Percentiles rank a stretch among this genome's conserved stretches.
These are phyloP conservation scores for Holothuria glaberrima DNA, from an alignment of 35 echinoderm and acorn worm species.

Conservation along the genomic window DNA sequence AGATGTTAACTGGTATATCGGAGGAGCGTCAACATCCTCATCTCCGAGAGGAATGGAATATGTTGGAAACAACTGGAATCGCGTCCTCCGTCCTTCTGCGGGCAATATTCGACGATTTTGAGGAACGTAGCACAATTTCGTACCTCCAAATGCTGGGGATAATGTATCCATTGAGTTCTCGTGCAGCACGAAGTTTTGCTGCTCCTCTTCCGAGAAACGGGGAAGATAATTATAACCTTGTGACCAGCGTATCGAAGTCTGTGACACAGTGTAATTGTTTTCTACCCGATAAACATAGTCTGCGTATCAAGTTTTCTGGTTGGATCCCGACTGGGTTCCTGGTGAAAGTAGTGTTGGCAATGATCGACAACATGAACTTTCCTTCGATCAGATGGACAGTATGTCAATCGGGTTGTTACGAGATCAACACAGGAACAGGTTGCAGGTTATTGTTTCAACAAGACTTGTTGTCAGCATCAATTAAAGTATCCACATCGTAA, in stretches of 20 bases:
- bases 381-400: neutral
- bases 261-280: too few relatives aligned
- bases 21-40: neutral
- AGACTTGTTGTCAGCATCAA: neutral
- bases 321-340: neutral
- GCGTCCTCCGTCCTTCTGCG: neutral
- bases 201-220: too few relatives aligned
- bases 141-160: neutral
- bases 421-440: neutral
- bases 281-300: too few relatives aligned
- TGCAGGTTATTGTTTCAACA: neutral
- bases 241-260: too few relatives aligned
- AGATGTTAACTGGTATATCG: neutral
- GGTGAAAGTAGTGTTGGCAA: neutral
- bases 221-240: too few relatives aligned
- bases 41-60: constrained; percentile 8
- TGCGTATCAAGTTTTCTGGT: constrained; percentile 16
- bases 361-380: neutral
- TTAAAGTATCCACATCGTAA: neutral
- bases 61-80: constrained; percentile 1
- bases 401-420: constrained; percentile 5
- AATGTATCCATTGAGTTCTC: neutral
- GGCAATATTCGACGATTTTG: constrained; percentile 19
- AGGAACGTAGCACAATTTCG: neutral
- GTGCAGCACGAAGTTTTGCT: neutral